A percentile compares a stretch with the other conserved stretches of the same genome.
Evolutionary conservation across 2,797 vertebrate genomes (phyloP).

Genomic region (Atherinosoma microstoma): DNA sequence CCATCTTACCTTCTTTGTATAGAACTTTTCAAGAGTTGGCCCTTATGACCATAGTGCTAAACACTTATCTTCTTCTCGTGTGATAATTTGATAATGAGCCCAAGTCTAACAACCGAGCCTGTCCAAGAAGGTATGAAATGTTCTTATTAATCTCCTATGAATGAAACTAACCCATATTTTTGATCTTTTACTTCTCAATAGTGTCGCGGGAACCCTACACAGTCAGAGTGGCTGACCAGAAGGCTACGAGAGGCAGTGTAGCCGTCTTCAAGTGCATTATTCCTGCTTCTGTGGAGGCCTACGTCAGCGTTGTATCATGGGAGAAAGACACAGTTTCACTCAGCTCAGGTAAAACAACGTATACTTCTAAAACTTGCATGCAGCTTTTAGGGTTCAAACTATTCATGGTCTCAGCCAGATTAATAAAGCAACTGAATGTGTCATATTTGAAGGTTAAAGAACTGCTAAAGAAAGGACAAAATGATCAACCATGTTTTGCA

Average conservation of each 20-base stretch:
- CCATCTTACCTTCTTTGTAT: background rate
- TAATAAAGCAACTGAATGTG: background rate
- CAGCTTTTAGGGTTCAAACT: background rate
- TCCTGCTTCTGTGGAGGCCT: slow-evolving; percentile 97
- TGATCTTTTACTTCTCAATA: slow-evolving; percentile 57
- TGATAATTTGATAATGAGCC: background rate
- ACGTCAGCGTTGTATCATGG: slow-evolving; percentile 98
- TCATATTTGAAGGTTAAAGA: slow-evolving; percentile 5
- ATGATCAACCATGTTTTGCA: background rate
- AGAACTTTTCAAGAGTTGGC: background rate
- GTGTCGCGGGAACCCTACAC: slow-evolving; percentile 99
- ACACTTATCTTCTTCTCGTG: background rate
- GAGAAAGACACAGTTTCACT: slow-evolving; percentile 99
- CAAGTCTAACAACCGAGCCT: background rate
- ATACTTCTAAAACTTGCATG: background rate
- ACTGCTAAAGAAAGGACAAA: background rate
- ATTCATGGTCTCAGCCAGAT: background rate
- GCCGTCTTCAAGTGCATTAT: slow-evolving; percentile 99
- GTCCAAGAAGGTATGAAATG: background rate
- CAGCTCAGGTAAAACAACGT: slow-evolving; percentile 92
- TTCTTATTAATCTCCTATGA: background rate
- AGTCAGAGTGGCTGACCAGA: slow-evolving; percentile 99
- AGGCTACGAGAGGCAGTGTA: slow-evolving; percentile 99
- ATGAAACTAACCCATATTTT: background rate
- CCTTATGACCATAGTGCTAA: background rate